These are phyloP conservation scores for Zosterops hypoxanthus DNA, from an alignment of 2,113 vertebrate species.

Conservation along the genomic window DNA sequence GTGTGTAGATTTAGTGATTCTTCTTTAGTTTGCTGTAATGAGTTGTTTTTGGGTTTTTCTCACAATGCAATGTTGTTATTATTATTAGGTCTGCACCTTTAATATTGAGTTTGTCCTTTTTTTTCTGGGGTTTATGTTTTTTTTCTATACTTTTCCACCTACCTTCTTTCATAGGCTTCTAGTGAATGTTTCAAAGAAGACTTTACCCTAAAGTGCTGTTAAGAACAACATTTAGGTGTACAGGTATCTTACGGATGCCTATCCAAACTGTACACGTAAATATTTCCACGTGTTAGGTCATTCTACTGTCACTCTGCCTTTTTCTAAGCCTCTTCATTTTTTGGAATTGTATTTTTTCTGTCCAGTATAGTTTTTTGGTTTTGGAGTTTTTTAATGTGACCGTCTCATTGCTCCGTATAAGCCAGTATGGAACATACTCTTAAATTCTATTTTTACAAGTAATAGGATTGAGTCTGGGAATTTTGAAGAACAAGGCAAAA, in stretches of 20 bases:
- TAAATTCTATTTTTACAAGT: background rate
- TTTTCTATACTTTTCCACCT: background rate
- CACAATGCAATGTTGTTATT: background rate
- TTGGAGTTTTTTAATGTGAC: background rate
- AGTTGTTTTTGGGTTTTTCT: background rate
- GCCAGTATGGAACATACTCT: background rate
- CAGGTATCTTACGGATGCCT: background rate
- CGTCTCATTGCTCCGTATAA: background rate
- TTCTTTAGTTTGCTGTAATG: background rate
- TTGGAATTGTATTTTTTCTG: background rate
- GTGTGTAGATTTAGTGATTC: background rate
- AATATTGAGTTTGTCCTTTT: background rate
- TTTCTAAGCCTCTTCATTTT: background rate
- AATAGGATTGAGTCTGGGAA: background rate
- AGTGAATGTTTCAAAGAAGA: background rate
- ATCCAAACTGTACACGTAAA: background rate
- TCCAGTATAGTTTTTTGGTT: accelerated
- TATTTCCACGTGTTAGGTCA: background rate
- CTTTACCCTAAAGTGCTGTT: background rate
- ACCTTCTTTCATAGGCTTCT: background rate
- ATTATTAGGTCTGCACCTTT: background rate
- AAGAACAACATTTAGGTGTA: background rate
- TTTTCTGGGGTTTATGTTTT: background rate
- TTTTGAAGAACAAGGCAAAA: background rate
- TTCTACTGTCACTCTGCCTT: background rate